phyloP scores from a whole-genome alignment of 2,797 vertebrate species.

The Rousettus madagascariensis region DNA sequence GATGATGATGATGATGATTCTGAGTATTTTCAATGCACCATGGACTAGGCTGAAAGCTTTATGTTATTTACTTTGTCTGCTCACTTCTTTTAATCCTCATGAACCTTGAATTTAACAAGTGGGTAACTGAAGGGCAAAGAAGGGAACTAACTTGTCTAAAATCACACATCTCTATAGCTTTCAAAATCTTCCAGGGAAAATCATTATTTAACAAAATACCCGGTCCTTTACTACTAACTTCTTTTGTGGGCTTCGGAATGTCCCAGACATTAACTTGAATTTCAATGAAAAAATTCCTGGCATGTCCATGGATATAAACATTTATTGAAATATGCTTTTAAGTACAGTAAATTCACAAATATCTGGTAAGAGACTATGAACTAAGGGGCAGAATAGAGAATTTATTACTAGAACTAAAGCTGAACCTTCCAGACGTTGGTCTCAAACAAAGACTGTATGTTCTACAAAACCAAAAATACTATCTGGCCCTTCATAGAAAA shows the following conservation, averaged over 20 bases:
- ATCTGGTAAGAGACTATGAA: background rate
- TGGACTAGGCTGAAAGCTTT: background rate
- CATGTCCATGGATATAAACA: background rate
- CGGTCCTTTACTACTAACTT: background rate
- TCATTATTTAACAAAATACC: background rate
- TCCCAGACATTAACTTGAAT: background rate
- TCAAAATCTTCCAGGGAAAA: background rate
- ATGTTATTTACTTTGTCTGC: background rate
- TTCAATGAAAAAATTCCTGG: background rate
- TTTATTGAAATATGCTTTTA: background rate
- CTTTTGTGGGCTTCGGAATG: conserved; percentile 14
- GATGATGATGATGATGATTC: background rate
- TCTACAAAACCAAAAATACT: background rate
- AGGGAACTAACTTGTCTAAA: background rate
- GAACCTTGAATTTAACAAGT: background rate
- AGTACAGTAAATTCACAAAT: background rate
- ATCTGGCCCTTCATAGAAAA: background rate
- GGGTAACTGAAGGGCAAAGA: background rate
- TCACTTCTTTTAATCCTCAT: background rate
- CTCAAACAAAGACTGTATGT: background rate
- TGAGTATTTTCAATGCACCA: background rate
- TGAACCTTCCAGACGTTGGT: background rate
- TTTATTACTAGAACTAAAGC: background rate
- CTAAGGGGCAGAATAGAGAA: background rate
- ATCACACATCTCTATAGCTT: background rate